Conservation (phyloP, 2,888 invertebrate genomes). For the Mythimna vitellina region DNA sequence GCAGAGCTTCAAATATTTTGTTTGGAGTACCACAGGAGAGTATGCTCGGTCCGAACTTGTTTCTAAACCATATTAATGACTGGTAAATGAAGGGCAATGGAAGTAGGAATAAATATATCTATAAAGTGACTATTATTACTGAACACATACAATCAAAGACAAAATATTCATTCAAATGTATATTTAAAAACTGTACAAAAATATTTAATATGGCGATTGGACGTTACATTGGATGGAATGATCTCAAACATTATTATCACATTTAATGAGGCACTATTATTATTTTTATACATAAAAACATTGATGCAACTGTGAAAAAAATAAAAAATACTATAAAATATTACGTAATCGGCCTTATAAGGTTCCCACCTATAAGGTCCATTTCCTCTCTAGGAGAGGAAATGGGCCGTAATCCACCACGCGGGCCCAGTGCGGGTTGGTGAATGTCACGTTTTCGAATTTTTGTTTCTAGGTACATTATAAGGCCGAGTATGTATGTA, state of each 20-base stretch:
- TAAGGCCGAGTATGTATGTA: no score
- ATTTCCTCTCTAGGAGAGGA: no score
- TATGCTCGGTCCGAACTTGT: background rate
- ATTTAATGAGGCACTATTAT: slow-evolving; percentile 62
- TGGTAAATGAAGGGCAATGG: no score
- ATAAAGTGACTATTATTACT: background rate
- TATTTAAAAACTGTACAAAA: slow-evolving; percentile 76
- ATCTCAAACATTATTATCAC: slow-evolving; percentile 68
- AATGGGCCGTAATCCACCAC: no score
- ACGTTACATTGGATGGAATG: slow-evolving; percentile 81
- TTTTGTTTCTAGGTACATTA: no score
- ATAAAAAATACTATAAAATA: slow-evolving; percentile 4
- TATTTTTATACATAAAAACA: slow-evolving; percentile 9
- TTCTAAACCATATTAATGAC: background rate
- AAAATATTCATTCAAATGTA: slow-evolving; percentile 67
- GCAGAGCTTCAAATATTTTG: background rate
- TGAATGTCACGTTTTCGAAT: no score
- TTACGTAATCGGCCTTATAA: no score
- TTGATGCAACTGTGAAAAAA: slow-evolving; percentile 1
- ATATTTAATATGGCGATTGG: slow-evolving; percentile 83
- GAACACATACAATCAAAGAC: slow-evolving; percentile 4
- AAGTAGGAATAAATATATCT: background rate
- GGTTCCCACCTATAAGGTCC: no score
- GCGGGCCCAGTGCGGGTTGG: no score
- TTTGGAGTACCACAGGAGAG: background rate